Evolutionary conservation across 1,140 invertebrate species (phyloP).

Genomic region (Calliphora vicina): DNA sequence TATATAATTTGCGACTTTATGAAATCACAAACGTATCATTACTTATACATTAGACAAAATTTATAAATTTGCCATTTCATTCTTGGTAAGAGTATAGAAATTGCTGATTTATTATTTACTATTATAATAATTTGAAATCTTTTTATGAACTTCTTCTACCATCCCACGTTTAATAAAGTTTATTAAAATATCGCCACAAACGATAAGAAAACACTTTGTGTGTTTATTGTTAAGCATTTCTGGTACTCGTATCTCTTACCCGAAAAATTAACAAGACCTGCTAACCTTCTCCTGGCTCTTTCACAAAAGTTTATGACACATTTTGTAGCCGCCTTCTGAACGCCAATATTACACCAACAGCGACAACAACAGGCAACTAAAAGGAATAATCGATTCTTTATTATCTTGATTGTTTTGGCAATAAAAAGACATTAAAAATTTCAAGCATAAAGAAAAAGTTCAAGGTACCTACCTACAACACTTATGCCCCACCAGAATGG

Average conservation of each 20-base stretch:
- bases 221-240: too few relatives aligned
- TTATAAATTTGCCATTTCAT: too few relatives aligned
- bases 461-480: neutral
- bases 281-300: neutral
- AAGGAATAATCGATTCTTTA: neutral
- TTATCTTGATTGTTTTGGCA: constrained; percentile 28
- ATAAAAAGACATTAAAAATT: neutral
- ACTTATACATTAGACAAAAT: too few relatives aligned
- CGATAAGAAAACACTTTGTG: neutral
- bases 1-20: too few relatives aligned
- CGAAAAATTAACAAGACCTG: neutral
- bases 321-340: neutral
- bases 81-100: too few relatives aligned
- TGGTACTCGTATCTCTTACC: neutral
- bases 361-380: neutral
- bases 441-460: neutral
- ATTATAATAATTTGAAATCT: too few relatives aligned
- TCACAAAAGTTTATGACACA: neutral
- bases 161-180: neutral
- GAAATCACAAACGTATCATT: too few relatives aligned
- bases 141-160: too few relatives aligned
- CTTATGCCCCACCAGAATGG: too few relatives aligned
- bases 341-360: neutral
- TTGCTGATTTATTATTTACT: too few relatives aligned
- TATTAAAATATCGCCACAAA: neutral